Evolutionary conservation across 2,888 invertebrate species (phyloP).

Genomic region (Rotaria macrura): DNA sequence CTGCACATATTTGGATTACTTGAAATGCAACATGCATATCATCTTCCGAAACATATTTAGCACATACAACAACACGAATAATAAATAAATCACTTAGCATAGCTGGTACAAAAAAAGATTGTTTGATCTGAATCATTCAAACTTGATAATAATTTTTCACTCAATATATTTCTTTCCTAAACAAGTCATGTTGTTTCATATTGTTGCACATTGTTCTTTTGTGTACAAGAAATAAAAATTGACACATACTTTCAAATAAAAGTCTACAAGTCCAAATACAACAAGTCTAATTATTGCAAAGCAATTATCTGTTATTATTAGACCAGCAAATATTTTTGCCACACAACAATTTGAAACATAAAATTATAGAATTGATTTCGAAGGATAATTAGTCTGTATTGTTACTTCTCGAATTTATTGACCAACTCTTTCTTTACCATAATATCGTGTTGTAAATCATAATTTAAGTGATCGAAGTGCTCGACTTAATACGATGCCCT

Average conservation of each 20-base stretch:
- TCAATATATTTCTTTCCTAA: constrained; percentile 72
- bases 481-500: constrained; percentile 89
- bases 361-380: constrained; percentile 48
- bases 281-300: constrained; percentile 87
- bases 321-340: constrained; percentile 74
- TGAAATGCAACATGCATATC: constrained; percentile 58
- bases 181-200: constrained; percentile 53
- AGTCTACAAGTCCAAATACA: constrained; percentile 72
- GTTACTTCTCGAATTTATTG: constrained; percentile 66
- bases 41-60: constrained; percentile 72
- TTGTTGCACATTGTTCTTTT: too few relatives aligned
- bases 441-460: constrained; percentile 89
- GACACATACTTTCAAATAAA: constrained; percentile 65
- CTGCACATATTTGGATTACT: constrained; percentile 40
- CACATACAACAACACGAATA: constrained; percentile 82
- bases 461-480: constrained; percentile 86
- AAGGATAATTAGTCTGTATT: constrained; percentile 51
- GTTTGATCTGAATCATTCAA: constrained; percentile 87
- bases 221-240: too few relatives aligned
- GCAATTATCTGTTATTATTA: constrained; percentile 67
- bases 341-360: constrained; percentile 64
- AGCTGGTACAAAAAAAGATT: constrained; percentile 93
- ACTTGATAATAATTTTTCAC: constrained; percentile 71
- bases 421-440: constrained; percentile 83
- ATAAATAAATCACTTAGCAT: constrained; percentile 76